Evolutionary conservation across 2,888 invertebrate genomes (phyloP).

Genomic region (Trilocha varians): DNA sequence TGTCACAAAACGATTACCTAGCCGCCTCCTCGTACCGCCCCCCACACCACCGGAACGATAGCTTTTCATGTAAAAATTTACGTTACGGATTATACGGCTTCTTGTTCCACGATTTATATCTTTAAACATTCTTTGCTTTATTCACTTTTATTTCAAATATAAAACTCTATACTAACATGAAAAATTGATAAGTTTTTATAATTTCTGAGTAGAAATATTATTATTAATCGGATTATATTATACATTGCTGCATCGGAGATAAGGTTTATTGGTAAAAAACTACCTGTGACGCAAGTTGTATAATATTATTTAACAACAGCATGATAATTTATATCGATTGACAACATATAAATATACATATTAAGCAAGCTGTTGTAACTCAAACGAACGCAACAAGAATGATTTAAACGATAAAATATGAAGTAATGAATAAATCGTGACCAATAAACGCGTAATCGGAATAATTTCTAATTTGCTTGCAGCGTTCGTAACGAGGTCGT

Average conservation of each 20-base stretch:
- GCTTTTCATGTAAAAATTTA: slow-evolving; percentile 22
- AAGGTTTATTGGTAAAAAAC: no score
- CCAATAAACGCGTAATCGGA: slow-evolving; percentile 23
- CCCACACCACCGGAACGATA: slow-evolving; percentile 21
- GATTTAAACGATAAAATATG: slow-evolving; percentile 1
- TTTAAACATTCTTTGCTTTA: no score
- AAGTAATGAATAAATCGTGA: slow-evolving; percentile 22
- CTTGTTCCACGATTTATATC: neutral
- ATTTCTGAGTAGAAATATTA: no score
- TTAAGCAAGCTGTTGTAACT: slow-evolving; percentile 2
- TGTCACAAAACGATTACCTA: slow-evolving; percentile 53
- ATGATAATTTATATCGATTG: neutral
- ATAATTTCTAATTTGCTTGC: slow-evolving; percentile 31
- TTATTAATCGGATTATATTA: no score
- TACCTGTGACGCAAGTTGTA: no score
- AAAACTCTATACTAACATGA: no score
- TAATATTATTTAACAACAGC: no score
- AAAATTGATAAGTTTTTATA: no score
- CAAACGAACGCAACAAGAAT: slow-evolving; percentile 1
- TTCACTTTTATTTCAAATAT: no score
- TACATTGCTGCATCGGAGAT: no score
- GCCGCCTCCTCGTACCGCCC: slow-evolving; percentile 20
- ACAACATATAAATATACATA: neutral
- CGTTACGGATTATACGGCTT: neutral
- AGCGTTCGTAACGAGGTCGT: slow-evolving; percentile 34